Evolutionary conservation across 2,888 invertebrate genomes (phyloP).

Genomic region (Patella caerulea): DNA sequence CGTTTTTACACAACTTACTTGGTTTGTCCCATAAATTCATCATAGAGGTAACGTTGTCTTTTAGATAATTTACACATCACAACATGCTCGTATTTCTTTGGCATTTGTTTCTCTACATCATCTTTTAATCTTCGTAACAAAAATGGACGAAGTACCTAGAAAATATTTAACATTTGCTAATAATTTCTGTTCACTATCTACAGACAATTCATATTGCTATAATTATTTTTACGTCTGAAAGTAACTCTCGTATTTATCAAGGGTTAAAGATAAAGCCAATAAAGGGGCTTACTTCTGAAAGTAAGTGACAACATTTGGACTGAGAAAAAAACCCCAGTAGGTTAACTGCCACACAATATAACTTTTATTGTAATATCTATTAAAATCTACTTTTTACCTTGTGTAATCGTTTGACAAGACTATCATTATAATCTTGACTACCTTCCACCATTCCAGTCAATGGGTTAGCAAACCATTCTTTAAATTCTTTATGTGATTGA

Average conservation of each 20-base stretch:
- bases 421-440: conserved; percentile 90
- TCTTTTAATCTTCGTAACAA: conserved; percentile 96
- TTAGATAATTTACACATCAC: conserved; percentile 81
- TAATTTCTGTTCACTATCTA: not conserved
- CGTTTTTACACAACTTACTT: conserved; percentile 74
- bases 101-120: conserved; percentile 98
- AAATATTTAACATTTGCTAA: not conserved
- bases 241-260: not conserved
- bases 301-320: too few species aligned
- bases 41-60: conserved; percentile 95
- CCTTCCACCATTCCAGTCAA: conserved; percentile 97
- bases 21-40: conserved; percentile 98
- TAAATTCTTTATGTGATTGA: conserved; percentile 83
- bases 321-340: too few species aligned
- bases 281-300: too few species aligned
- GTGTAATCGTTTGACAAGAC: conserved; percentile 88
- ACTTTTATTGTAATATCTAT: too few species aligned
- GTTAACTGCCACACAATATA: too few species aligned
- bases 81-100: conserved; percentile 82
- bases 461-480: conserved; percentile 98
- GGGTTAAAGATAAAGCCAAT: too few species aligned
- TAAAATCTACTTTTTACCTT: conserved; percentile 75
- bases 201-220: not conserved
- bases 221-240: not conserved
- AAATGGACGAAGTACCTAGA: conserved; percentile 91